Conservation (phyloP, 2,113 vertebrate species). For the Ceyx melanurus region DNA sequence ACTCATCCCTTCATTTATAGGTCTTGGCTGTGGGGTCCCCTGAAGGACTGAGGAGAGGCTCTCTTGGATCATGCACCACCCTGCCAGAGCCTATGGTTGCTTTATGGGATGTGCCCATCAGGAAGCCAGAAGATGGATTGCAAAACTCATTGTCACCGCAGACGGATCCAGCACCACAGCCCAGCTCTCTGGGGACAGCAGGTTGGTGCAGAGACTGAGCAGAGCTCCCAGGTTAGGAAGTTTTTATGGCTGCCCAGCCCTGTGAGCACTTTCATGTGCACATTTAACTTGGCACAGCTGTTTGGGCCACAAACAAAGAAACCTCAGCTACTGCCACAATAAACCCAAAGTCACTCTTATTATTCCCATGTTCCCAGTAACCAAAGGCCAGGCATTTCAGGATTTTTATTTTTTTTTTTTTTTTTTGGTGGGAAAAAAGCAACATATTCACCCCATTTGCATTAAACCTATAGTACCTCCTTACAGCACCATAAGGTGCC, state of each 20-base stretch:
- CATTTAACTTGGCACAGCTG: not conserved
- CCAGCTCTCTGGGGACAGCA: not conserved
- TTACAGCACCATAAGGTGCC: not conserved
- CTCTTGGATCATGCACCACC: not conserved
- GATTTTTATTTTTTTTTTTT: slow-evolving; percentile 52
- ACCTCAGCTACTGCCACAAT: not conserved
- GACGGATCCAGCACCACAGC: not conserved
- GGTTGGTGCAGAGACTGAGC: not conserved
- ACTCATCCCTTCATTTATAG: not conserved
- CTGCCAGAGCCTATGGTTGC: not conserved
- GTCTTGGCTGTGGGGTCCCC: not conserved
- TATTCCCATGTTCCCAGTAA: not conserved
- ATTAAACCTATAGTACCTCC: not conserved
- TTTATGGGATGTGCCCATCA: not conserved
- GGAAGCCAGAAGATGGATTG: not conserved
- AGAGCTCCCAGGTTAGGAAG: not conserved
- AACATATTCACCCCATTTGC: not conserved
- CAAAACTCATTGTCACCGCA: not conserved
- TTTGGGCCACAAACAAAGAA: slow-evolving; percentile 33
- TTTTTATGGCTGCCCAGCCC: slow-evolving; percentile 12
- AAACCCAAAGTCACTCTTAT: not conserved
- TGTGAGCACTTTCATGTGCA: not conserved
- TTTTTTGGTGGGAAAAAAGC: slow-evolving; percentile 8
- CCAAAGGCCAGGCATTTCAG: not conserved
- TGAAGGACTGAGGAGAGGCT: not conserved